Conservation (phyloP, 1,140 invertebrate species). For the Zaprionus ornatus region DNA sequence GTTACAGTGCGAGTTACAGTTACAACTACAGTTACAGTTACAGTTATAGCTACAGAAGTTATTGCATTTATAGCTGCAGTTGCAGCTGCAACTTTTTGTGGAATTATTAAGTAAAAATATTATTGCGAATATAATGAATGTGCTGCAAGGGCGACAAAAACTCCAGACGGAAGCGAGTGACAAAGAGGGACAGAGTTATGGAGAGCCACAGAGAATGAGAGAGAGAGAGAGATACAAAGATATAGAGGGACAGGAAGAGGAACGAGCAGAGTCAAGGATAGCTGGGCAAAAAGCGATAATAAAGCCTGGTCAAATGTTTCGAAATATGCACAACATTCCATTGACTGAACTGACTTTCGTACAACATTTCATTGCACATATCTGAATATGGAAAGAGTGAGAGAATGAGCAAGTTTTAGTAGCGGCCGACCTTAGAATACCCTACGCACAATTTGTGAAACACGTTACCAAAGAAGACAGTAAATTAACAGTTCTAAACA, state of each 20-base stretch:
- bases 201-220: neutral
- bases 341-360: constrained; percentile 15
- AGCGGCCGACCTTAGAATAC: too few relatives aligned
- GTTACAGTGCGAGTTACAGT: constrained; percentile 7
- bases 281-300: neutral
- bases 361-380: neutral
- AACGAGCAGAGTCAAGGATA: constrained; percentile 14
- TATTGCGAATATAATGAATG: constrained; percentile 77
- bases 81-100: constrained; percentile 6
- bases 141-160: constrained; percentile 16
- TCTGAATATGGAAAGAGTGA: neutral
- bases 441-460: too few relatives aligned
- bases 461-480: too few relatives aligned
- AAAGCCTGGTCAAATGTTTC: constrained; percentile 1
- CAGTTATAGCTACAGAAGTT: constrained; percentile 6
- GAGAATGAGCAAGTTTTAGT: too few relatives aligned
- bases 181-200: neutral
- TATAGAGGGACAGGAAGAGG: neutral
- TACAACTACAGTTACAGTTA: constrained; percentile 3
- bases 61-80: neutral
- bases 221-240: neutral
- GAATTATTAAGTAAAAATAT: constrained; percentile 75
- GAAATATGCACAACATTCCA: constrained; percentile 1
- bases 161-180: constrained; percentile 8
- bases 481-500: too few relatives aligned